Percentiles rank a stretch among this genome's conserved stretches.
phyloP scores from a whole-genome alignment of 2,113 vertebrate species.

The Chelonoidis abingdonii region DNA sequence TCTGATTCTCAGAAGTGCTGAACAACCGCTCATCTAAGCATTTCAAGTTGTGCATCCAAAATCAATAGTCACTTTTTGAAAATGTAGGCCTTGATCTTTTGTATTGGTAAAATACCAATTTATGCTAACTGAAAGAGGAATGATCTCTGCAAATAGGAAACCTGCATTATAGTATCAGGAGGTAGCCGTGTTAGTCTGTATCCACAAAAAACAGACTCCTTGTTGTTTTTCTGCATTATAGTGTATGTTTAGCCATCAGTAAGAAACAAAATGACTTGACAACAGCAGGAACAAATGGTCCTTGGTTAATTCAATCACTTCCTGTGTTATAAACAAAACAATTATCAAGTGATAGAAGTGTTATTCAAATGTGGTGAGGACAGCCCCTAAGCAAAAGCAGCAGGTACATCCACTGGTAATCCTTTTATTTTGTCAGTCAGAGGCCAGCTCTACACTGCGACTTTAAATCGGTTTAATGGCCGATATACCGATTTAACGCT shows the following conservation, averaged over 20 bases:
- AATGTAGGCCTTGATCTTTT: neutral
- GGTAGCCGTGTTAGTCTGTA: no score
- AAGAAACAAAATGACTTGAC: slow-evolving; percentile 53
- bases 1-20: neutral
- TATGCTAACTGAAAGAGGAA: neutral
- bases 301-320: slow-evolving; percentile 64
- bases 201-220: no score
- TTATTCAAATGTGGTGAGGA: slow-evolving; percentile 50
- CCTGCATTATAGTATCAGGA: neutral
- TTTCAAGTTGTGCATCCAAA: neutral
- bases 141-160: neutral
- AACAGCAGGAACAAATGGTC: slow-evolving; percentile 62
- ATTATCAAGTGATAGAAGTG: slow-evolving; percentile 27
- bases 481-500: no score
- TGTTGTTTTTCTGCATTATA: neutral
- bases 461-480: no score
- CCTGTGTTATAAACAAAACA: slow-evolving; percentile 57
- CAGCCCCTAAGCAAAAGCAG: slow-evolving; percentile 54
- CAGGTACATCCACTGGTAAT: slow-evolving; percentile 2
- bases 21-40: neutral
- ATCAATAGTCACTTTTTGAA: neutral
- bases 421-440: slow-evolving; percentile 12
- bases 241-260: neutral
- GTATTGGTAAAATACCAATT: neutral
- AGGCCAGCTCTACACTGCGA: no score